These are phyloP conservation scores for Poecilia latipinna DNA, from an alignment of 2,113 vertebrate species.

Conservation along the genomic window DNA sequence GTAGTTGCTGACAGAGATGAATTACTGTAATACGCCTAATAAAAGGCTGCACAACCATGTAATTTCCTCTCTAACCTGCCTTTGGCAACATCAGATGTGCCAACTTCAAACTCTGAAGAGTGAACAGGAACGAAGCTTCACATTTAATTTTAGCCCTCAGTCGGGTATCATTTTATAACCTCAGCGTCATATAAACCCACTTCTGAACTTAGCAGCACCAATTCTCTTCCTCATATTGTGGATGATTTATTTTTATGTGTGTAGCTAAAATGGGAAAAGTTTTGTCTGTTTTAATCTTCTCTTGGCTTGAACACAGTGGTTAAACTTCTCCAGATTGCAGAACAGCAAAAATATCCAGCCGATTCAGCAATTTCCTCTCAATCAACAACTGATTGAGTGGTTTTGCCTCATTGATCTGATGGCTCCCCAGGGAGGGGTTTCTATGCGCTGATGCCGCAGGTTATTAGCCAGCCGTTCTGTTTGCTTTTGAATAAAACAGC, in stretches of 20 bases:
- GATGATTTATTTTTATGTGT: not conserved
- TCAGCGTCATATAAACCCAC: not conserved
- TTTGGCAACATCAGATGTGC: conserved; percentile 1
- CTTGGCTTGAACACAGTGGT: conserved; percentile 1
- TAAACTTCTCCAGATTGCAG: conserved; percentile 1
- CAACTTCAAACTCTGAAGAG: conserved; percentile 1
- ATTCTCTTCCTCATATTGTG: not conserved
- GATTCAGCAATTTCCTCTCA: conserved; percentile 48
- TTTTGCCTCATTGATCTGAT: conserved; percentile 53
- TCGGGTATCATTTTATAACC: not conserved
- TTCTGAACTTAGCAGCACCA: not conserved
- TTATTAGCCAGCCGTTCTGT: conserved; percentile 14
- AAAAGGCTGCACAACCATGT: conserved; percentile 2
- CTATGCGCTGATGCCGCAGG: conserved; percentile 46
- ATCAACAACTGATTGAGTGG: conserved; percentile 53
- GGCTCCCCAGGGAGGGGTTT: conserved; percentile 29
- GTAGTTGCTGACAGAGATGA: conserved; percentile 5
- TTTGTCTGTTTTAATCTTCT: not conserved
- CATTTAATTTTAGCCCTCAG: not conserved
- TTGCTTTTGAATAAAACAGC: conserved; percentile 2
- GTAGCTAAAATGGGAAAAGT: no score
- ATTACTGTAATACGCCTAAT: conserved; percentile 13
- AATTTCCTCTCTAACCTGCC: conserved; percentile 11
- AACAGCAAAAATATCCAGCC: conserved; percentile 25
- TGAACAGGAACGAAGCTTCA: not conserved